Base-by-base conservation (phyloP, 2,797 vertebrate genomes). In the Halcyon chelicuti region DNA sequence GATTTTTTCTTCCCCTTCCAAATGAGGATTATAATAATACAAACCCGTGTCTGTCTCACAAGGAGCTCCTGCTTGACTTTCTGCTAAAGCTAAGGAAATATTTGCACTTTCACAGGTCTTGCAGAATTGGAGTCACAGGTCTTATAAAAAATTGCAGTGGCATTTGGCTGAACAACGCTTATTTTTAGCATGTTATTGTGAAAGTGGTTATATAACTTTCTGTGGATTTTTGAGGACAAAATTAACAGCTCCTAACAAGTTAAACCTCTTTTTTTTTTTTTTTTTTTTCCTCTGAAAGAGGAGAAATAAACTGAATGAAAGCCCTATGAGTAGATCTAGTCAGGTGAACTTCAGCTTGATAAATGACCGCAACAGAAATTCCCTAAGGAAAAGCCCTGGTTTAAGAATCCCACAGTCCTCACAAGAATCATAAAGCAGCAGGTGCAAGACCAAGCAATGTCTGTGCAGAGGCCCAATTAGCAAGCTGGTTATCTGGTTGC, bases 141-240 rank as follows among this genome's bases (percentile, higher is more conserved):
- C 92, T 95, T 90, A 67, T 5, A 78, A 96, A 94, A 97, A 95
- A 75, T 52, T 88, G 91, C 86, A 83, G 62, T 83, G 88, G 60
- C 78, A 29, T 88, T 97, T 95, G 76, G 63, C 86, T 94, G 55
- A 94, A 49, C 29, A 60, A 14, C 76, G 78, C 84, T 88, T 95
- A 93, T 87, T 94, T 95, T 96, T 96, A 96, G 95, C 51, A 78
- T 2, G 25, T 85, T 93, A 37, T 96, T 97, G 95, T 97, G 94
- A 96, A 96, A 96, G 93, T 39, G 51, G 52, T 98, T 97, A 95
- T 93, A 72, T 97, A 98, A 98, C 86, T 94, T 92, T n/a, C 3
- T 21, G 67, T 93, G 90, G 84, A 81, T 94, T 95, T 92, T 92
- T 92, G 84, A 92, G 93, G 96, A 71, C 76, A 91, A 93, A 97